These are phyloP conservation scores for Eumeta japonica DNA, from an alignment of 1,140 invertebrate species.

Conservation along the genomic window DNA sequence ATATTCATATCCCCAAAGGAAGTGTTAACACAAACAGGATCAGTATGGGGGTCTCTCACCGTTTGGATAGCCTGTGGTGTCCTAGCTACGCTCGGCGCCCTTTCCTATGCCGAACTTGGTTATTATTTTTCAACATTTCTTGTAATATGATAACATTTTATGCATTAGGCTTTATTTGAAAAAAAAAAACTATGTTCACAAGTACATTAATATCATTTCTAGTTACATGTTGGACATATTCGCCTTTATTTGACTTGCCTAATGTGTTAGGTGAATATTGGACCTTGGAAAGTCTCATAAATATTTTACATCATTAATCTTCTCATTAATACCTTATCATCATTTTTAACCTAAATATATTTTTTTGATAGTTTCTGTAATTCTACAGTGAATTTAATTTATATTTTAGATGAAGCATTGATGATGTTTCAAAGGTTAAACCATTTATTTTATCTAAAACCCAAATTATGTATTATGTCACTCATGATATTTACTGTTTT, in stretches of 20 bases:
- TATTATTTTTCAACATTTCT: slow-evolving; percentile 32
- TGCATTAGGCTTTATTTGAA: not conserved
- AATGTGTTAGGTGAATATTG: too few relatives aligned
- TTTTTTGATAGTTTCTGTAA: too few relatives aligned
- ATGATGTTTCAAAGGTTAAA: too few relatives aligned
- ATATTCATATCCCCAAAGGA: slow-evolving; percentile 97
- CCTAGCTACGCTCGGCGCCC: slow-evolving; percentile 82
- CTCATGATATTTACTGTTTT: too few relatives aligned
- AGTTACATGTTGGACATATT: not conserved
- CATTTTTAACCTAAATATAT: slow-evolving; percentile 4
- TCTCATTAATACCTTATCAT: too few relatives aligned
- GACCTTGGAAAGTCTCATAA: too few relatives aligned
- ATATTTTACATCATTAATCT: too few relatives aligned
- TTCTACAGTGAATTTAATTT: too few relatives aligned
- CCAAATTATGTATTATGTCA: too few relatives aligned
- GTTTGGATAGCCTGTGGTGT: slow-evolving; percentile 88
- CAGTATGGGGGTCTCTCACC: slow-evolving; percentile 81
- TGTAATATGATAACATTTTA: not conserved
- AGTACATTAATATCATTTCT: not conserved
- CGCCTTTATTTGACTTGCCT: too few relatives aligned
- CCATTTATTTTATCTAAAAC: too few relatives aligned
- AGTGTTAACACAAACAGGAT: slow-evolving; percentile 83
- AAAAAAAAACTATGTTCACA: not conserved
- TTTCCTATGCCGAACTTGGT: slow-evolving; percentile 96
- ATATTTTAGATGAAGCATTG: too few relatives aligned